Conservation (phyloP, 2,888 invertebrate genomes). For the Leptopilina drosophilae region DNA sequence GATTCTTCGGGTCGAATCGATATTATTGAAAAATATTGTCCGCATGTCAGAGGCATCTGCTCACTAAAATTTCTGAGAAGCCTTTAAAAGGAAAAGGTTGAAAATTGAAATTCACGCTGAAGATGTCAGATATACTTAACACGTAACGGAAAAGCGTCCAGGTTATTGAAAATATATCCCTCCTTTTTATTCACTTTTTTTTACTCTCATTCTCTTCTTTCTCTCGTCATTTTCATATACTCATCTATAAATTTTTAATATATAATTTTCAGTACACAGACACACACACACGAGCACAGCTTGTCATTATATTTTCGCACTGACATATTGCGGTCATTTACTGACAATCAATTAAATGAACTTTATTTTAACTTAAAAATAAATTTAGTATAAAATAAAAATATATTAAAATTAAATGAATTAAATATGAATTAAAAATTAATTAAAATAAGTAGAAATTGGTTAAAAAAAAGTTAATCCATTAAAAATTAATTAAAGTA, state of each 20-base stretch:
- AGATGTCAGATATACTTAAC: conserved; percentile 30
- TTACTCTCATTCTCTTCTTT: not conserved
- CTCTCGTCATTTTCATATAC: too few relatives aligned
- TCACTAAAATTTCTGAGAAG: conserved; percentile 48
- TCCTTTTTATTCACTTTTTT: not conserved
- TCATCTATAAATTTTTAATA: not conserved
- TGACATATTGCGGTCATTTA: too few relatives aligned
- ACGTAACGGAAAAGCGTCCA: not conserved
- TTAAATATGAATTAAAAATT: too few relatives aligned
- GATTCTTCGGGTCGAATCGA: conserved; percentile 46
- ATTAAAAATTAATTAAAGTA: too few relatives aligned
- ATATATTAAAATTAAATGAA: too few relatives aligned
- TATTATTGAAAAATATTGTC: conserved; percentile 60
- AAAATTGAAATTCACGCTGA: conserved; percentile 51
- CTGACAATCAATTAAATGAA: too few relatives aligned
- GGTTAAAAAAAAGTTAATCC: too few relatives aligned
- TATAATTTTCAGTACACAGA: not conserved
- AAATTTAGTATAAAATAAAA: too few relatives aligned
- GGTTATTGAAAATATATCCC: conserved; percentile 28
- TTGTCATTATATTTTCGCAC: too few relatives aligned
- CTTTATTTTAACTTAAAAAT: too few relatives aligned
- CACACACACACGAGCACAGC: too few relatives aligned
- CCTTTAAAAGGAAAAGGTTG: conserved; percentile 50
- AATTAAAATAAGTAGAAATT: too few relatives aligned
- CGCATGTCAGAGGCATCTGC: conserved; percentile 58